phyloP scores from a whole-genome alignment of 1,140 invertebrate species.

The Drosophila eugracilis region DNA sequence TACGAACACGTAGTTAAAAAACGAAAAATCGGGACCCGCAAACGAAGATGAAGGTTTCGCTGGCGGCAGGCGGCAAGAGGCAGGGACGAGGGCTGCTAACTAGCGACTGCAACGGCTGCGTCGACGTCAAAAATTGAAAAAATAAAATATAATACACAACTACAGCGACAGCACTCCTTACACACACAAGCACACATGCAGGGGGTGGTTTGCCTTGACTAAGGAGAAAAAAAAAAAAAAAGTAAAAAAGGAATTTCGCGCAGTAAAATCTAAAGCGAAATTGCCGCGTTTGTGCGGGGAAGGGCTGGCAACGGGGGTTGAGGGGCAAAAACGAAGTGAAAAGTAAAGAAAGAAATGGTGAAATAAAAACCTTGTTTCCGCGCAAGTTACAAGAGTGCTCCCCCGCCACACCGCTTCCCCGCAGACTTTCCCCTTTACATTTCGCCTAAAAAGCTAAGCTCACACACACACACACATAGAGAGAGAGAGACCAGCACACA shows the following conservation, averaged over 20 bases:
- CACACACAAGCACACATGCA: conserved; percentile 36
- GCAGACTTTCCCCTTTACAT: conserved; percentile 40
- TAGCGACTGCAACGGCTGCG: conserved; percentile 48
- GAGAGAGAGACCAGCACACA: conserved; percentile 28
- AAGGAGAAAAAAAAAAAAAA: too few relatives aligned
- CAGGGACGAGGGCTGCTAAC: conserved; percentile 32
- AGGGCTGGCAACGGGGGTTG: conserved; percentile 3
- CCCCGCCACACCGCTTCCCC: conserved; percentile 5
- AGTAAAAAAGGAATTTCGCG: conserved; percentile 76
- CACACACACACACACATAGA: conserved; percentile 45
- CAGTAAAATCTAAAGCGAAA: conserved; percentile 78
- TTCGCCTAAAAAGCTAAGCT: conserved; percentile 78
- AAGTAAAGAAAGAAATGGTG: conserved; percentile 82
- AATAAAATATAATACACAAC: conserved; percentile 52
- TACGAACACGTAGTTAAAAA: conserved; percentile 85
- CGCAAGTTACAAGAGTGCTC: conserved; percentile 71
- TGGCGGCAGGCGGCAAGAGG: background rate
- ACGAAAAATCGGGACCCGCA: conserved; percentile 65
- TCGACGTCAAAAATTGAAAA: conserved; percentile 72
- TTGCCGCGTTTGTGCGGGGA: conserved; percentile 12
- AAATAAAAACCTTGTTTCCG: conserved; percentile 84
- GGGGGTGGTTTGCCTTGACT: conserved; percentile 68
- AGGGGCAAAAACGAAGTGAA: conserved; percentile 47
- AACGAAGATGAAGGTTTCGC: conserved; percentile 44
- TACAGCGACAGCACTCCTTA: conserved; percentile 44